phyloP scores from a whole-genome alignment of 23 tunicate genomes.

The Ascidia mentula region DNA sequence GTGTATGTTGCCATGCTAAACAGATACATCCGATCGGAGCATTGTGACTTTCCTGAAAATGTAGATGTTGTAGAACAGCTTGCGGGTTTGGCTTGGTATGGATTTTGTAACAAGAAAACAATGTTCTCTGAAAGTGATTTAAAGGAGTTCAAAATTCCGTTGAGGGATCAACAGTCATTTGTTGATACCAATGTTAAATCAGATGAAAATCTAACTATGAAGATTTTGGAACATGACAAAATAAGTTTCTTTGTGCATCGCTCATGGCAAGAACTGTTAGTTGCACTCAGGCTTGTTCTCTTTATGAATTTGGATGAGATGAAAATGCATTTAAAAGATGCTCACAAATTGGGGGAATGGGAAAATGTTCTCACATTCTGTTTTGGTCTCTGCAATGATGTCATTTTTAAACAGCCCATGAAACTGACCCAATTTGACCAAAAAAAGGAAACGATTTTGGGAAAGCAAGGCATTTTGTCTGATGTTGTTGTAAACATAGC shows the following conservation, averaged over 20 bases:
- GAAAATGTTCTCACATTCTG: not conserved
- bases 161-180: not conserved
- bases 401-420: not conserved
- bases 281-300: conserved; percentile 4
- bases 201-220: not conserved
- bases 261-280: conserved; percentile 2
- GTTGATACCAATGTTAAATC: not conserved
- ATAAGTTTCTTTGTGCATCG: not conserved
- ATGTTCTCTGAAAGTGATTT: not conserved
- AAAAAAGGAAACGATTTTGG: not conserved
- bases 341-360: not conserved
- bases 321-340: not conserved
- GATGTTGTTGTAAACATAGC: not conserved
- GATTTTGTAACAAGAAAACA: not conserved
- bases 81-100: not conserved
- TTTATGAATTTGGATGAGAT: not conserved
- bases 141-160: not conserved
- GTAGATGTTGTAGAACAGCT: not conserved
- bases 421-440: not conserved
- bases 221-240: not conserved
- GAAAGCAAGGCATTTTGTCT: not conserved
- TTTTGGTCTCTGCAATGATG: not conserved
- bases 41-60: not conserved
- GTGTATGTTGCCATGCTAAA: not conserved
- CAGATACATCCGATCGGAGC: not conserved